A percentile compares a stretch with the other conserved stretches of the same genome.
Conservation (phyloP, 2,888 invertebrate species). For the Sarcophaga variegata region DNA sequence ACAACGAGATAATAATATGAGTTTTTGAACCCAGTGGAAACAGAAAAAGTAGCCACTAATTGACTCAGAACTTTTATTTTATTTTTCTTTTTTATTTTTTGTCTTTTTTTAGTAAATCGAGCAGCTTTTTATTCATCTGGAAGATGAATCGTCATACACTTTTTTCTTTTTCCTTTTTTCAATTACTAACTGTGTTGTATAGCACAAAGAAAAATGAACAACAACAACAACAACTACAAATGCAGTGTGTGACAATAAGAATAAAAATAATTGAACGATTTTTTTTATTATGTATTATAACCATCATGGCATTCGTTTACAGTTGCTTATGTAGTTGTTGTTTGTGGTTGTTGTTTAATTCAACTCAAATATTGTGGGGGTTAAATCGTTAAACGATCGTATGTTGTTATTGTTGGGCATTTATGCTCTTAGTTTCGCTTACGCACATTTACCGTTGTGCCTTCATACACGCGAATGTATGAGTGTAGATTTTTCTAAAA, state of each 20-base stretch:
- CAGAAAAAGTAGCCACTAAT: slow-evolving; percentile 52
- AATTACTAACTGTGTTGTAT: slow-evolving; percentile 25
- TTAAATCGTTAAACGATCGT: background rate
- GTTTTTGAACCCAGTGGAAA: slow-evolving; percentile 58
- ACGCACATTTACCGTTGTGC: slow-evolving; percentile 62
- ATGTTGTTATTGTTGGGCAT: background rate
- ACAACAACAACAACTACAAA: background rate
- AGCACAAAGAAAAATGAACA: slow-evolving; percentile 41
- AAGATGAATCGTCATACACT: slow-evolving; percentile 53
- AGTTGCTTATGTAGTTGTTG: background rate
- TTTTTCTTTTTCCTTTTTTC: slow-evolving; percentile 27
- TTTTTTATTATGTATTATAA: background rate
- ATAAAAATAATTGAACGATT: slow-evolving; percentile 61
- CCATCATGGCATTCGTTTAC: slow-evolving; percentile 1
- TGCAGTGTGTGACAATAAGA: slow-evolving; percentile 54
- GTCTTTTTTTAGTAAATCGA: slow-evolving; percentile 17
- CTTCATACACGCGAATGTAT: background rate
- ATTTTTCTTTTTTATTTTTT: slow-evolving; percentile 16
- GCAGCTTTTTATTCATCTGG: slow-evolving; percentile 41
- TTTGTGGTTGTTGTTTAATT: slow-evolving; percentile 7
- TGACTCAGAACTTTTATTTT: slow-evolving; percentile 56
- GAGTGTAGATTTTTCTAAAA: background rate
- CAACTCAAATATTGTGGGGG: background rate
- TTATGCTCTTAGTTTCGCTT: slow-evolving; percentile 16
- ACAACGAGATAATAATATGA: slow-evolving; percentile 63